Conservation (phyloP, 2,113 vertebrate species). For the Serilophus lunatus region DNA sequence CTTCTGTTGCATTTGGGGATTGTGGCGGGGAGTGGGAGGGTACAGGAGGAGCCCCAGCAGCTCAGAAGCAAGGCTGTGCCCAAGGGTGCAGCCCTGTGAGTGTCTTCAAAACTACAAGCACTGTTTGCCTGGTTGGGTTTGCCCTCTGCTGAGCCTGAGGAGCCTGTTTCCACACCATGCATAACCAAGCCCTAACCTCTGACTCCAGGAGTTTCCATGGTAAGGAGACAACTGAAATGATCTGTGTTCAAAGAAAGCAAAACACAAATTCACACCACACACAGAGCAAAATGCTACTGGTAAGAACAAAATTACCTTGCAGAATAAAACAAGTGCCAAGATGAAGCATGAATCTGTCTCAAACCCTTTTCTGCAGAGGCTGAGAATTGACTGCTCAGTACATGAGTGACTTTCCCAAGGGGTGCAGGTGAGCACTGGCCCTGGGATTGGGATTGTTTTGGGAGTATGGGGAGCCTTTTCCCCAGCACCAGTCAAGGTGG, state of each 20-base stretch:
- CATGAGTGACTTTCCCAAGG: neutral
- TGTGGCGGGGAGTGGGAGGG: too few relatives aligned
- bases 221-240: neutral
- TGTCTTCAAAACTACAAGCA: neutral
- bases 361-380: neutral
- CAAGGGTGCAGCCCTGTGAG: neutral
- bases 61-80: neutral
- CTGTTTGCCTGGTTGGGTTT: neutral
- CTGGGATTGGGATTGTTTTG: fast-evolving
- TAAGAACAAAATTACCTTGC: neutral
- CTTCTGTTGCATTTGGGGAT: neutral
- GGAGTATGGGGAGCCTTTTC: neutral
- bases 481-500: neutral
- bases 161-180: neutral
- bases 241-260: neutral
- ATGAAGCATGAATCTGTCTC: neutral
- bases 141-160: neutral
- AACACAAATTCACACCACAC: neutral
- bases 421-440: neutral
- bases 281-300: neutral
- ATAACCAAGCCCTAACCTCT: neutral
- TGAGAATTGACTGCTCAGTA: neutral
- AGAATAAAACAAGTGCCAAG: neutral
- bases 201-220: fast-evolving
- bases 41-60: neutral